These are phyloP conservation scores for Pristionchus exspectatus DNA, from an alignment of 2,888 invertebrate species.

Conservation along the genomic window DNA sequence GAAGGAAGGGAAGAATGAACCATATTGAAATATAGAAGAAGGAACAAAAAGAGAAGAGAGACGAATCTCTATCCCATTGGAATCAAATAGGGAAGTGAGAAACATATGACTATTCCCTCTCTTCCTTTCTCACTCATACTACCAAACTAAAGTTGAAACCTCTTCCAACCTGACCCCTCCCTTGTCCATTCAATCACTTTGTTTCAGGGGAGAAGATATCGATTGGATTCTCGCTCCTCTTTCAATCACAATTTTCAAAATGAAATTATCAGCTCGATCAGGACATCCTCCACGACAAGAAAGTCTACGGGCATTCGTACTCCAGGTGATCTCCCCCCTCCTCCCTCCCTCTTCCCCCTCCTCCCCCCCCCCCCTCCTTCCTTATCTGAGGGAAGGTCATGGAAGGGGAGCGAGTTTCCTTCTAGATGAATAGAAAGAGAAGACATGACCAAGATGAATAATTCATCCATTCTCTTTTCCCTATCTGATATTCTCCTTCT, in stretches of 20 bases:
- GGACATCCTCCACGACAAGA: slow-evolving; percentile 20
- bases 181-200: not conserved
- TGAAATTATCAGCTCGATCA: slow-evolving; percentile 15
- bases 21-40: not conserved
- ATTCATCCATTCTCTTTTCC: not conserved
- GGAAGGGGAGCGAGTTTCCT: not conserved
- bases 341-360: too few species aligned
- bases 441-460: slow-evolving; percentile 1
- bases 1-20: not conserved
- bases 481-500: not conserved
- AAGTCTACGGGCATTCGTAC: slow-evolving; percentile 1
- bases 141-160: not conserved
- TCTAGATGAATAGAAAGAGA: not conserved
- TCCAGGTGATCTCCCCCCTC: slow-evolving; percentile 17
- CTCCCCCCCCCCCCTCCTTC: not conserved
- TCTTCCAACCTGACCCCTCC: not conserved
- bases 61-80: not conserved
- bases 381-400: not conserved
- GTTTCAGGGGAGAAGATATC: slow-evolving; percentile 32
- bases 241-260: slow-evolving; percentile 35
- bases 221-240: slow-evolving; percentile 55
- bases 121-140: not conserved
- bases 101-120: not conserved
- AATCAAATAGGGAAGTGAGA: slow-evolving; percentile 4
- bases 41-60: not conserved